These are phyloP conservation scores for Odontophorus gujanensis DNA, from an alignment of 2,113 vertebrate genomes.

Conservation along the genomic window DNA sequence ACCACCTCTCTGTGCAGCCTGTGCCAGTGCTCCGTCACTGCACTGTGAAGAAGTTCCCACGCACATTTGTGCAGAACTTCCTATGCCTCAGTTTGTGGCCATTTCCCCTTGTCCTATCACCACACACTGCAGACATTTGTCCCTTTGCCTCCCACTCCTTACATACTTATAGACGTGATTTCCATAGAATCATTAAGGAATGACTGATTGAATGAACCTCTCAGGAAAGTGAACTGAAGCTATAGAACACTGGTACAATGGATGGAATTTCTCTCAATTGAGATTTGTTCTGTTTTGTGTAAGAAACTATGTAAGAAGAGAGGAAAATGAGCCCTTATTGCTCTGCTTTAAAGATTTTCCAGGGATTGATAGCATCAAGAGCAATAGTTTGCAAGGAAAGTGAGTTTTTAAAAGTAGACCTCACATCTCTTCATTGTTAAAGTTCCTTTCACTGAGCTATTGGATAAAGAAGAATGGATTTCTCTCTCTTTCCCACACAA, in stretches of 20 bases:
- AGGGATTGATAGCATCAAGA: background rate
- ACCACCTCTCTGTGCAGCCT: too few species aligned
- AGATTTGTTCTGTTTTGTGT: background rate
- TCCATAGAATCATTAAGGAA: too few species aligned
- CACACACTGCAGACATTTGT: too few species aligned
- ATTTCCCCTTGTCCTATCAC: too few species aligned
- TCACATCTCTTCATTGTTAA: background rate
- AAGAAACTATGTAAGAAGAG: background rate
- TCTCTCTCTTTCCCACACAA: background rate
- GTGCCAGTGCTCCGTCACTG: too few species aligned
- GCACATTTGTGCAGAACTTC: too few species aligned
- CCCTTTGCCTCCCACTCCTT: too few species aligned
- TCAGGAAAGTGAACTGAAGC: background rate
- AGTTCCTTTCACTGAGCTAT: background rate
- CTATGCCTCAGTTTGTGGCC: too few species aligned
- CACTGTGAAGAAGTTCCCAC: too few species aligned
- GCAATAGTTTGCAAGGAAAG: background rate
- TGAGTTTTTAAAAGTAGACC: background rate
- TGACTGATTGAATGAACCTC: too few species aligned
- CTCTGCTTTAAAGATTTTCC: background rate
- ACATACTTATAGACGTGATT: too few species aligned
- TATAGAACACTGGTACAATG: background rate
- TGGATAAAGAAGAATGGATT: background rate
- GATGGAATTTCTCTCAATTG: background rate
- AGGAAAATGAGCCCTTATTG: background rate